Evolutionary conservation across 1,140 invertebrate species (phyloP), one percentile per base, ranked within the genome.

Genomic region (Drepana arcuata): DNA sequence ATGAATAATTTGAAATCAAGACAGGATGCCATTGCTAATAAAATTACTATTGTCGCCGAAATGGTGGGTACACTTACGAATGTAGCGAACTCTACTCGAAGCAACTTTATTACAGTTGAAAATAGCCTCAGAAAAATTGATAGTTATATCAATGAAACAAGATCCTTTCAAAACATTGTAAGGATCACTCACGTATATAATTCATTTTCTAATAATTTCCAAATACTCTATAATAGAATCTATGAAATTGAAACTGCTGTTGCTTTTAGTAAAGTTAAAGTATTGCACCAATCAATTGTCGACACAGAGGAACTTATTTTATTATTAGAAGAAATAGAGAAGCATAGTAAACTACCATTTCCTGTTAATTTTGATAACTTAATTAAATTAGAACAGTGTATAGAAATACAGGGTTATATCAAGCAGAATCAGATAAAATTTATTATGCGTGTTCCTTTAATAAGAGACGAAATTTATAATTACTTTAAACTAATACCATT

Each of bases 371-470:
- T 11, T 2, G 16, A 49, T 28, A 49, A 49, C 18, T 18, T 50
- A 34, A 14, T 50, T 21, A 45, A 45, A 13, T 34, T 44, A 15
- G 41, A 45, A 41, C 16, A 44, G 13, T 34, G 32, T 18, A 34
- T 50, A 14, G 25, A 43, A 11, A 29, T 50, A 14, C 41, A 45
- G 41, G 41, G 29, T 13, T 50, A 41, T 33, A 18, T 41, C n/a
- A 50, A 45, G 24, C 14, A 40, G 13, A 41, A 38, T 34, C 37
- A 41, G 21, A 44, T 50, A 44, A 50, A 24, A 30, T 50, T 50
- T 31, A 44, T 50, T 14, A 34, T 45, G 18, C n/a, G 26, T 16
- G 14, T 51, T 10, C 48, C 48, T 2, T 28, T 40, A 28, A 34
- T 51, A 12, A 27, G 25, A n/a, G 14, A 15, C 11, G 28, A 40